phyloP scores from a whole-genome alignment of 1,140 invertebrate species.

The Leptinotarsa lineolata region DNA sequence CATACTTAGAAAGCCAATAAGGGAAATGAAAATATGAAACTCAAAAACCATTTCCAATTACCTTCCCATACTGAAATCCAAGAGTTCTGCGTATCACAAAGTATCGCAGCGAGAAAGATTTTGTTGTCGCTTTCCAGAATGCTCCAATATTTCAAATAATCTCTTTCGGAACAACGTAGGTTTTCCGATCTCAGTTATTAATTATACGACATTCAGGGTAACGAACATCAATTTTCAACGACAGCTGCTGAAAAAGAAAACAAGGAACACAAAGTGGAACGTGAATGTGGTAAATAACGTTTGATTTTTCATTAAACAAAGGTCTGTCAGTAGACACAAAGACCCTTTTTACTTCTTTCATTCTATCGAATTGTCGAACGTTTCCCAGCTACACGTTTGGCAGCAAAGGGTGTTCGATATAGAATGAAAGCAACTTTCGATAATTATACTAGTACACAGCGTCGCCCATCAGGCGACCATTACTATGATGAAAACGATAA shows the following conservation, averaged over 20 bases:
- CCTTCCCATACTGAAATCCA: too few relatives aligned
- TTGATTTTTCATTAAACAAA: slow-evolving; percentile 26
- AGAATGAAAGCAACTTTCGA: neutral
- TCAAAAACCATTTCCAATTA: too few relatives aligned
- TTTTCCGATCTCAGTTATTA: slow-evolving; percentile 3
- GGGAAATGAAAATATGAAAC: too few relatives aligned
- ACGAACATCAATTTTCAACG: neutral
- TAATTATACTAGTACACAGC: too few relatives aligned
- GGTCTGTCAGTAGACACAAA: slow-evolving; percentile 20
- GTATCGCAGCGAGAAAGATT: too few relatives aligned
- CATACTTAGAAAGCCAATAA: too few relatives aligned
- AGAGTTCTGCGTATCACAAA: too few relatives aligned
- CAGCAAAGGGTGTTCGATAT: neutral
- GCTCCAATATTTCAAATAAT: neutral
- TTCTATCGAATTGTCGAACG: slow-evolving; percentile 7
- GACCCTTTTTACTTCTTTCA: slow-evolving; percentile 20
- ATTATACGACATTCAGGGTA: neutral
- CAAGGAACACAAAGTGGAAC: slow-evolving; percentile 9
- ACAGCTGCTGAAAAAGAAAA: slow-evolving; percentile 3
- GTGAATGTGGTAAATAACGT: slow-evolving; percentile 21
- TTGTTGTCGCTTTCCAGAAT: neutral
- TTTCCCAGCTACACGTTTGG: neutral
- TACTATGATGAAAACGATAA: too few relatives aligned
- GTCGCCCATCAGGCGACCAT: too few relatives aligned
- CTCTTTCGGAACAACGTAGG: neutral